Evolutionary conservation across 1,140 invertebrate species (phyloP), one percentile per base, ranked within the genome.

Genomic region (Thalassaphorura encarpata): DNA sequence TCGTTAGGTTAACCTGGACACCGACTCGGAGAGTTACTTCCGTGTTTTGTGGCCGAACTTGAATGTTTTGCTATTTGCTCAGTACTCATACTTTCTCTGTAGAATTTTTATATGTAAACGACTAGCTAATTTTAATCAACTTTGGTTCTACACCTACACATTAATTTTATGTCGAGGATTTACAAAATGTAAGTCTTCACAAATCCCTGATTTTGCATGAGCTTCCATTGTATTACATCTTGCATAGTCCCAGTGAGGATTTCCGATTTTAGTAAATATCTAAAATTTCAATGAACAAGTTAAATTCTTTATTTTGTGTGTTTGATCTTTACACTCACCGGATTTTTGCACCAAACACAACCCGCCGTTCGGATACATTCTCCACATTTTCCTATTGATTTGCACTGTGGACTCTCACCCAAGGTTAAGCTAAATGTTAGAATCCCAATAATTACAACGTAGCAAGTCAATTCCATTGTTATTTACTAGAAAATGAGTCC

Each of bases 311-410:
- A 11, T 15, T 41, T 48, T 26, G 23, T 29, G 15, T 21, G 1
- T 16, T 21, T 43, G 13, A 27, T 54, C 36, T 3, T 4, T 24
- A 29, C 23, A 24, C 39, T 53, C 49, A 57, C 60, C 21, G 51
- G 45, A 39, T 53, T 46, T 27, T 51, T 58, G 27, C 60, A 61
- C 60, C 60, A 61, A 18, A 27, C 48, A 41, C 60, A 61, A 42
- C 51, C 40, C 5, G 39, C 1, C 13, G 45, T 52, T 21, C 26
- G 15, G 1, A 61, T 57, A 18, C 60, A 61, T 47, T 48, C 19
- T 0, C 18, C 42, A 52, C 60, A 61, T 24, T 43, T 2, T 36
- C 6, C 27, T n/a, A 23, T 19, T 4, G n/a, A 36, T 36, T 18
- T 39, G 31, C 48, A 51, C 13, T 51, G 33, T n/a, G 33, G n/a